These are phyloP conservation scores for Coryphaenoides rupestris DNA, from an alignment of 2,113 vertebrate species.

Conservation along the genomic window DNA sequence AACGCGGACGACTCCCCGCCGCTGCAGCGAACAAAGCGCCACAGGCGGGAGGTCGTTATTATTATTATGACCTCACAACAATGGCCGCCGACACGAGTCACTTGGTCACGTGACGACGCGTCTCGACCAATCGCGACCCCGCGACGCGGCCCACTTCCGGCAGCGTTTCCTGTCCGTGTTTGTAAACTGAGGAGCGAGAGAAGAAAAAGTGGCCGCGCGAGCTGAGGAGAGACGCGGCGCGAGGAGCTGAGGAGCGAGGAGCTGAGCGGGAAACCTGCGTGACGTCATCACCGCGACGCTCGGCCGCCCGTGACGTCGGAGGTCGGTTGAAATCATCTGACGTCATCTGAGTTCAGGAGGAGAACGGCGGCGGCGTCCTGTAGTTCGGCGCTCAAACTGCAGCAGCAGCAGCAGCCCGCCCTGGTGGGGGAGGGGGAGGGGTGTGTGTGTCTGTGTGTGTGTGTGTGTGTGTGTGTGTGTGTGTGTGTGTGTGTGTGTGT, in stretches of 20 bases:
- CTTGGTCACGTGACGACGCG: slow-evolving; percentile 42
- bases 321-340: neutral
- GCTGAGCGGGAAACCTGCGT: neutral
- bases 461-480: too few relatives aligned
- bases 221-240: too few relatives aligned
- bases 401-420: too few relatives aligned
- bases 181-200: slow-evolving; percentile 78
- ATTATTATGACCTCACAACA: slow-evolving; percentile 31
- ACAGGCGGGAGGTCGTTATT: too few relatives aligned
- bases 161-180: slow-evolving; percentile 79
- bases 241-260: too few relatives aligned
- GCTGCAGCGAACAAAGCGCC: too few relatives aligned
- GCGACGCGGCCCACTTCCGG: slow-evolving; percentile 71
- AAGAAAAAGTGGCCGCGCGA: slow-evolving; percentile 58
- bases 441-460: too few relatives aligned
- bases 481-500: too few relatives aligned
- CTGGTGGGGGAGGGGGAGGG: too few relatives aligned
- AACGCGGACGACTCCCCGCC: too few relatives aligned
- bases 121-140: slow-evolving; percentile 49
- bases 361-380: too few relatives aligned
- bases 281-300: slow-evolving; percentile 39
- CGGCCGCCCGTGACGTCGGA: slow-evolving; percentile 36
- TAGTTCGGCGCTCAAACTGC: slow-evolving; percentile 45
- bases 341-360: too few relatives aligned
- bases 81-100: slow-evolving; percentile 41